phyloP scores from a whole-genome alignment of 2,797 vertebrate genomes.

The Darevskia nairensis region DNA sequence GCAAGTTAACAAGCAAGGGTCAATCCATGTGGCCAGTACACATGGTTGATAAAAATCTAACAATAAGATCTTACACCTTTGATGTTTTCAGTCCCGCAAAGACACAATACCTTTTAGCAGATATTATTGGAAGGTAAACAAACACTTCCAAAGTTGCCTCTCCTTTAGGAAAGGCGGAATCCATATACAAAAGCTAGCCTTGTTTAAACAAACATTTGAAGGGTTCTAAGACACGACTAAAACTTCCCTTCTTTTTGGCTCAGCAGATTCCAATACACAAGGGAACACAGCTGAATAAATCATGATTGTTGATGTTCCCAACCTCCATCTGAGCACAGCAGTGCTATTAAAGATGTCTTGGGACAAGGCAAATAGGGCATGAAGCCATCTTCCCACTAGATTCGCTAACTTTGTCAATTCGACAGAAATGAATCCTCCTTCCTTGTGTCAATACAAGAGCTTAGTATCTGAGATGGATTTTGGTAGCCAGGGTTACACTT shows the following conservation, averaged over 20 bases:
- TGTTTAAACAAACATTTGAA: slow-evolving; percentile 22
- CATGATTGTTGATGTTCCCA: slow-evolving; percentile 24
- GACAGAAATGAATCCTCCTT: background rate
- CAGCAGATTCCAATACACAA: slow-evolving; percentile 11
- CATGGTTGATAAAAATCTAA: background rate
- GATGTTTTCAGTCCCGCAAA: background rate
- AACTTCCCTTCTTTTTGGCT: background rate
- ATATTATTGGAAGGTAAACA: background rate
- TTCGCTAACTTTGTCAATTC: background rate
- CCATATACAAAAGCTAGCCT: background rate
- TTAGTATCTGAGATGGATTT: background rate
- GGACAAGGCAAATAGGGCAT: background rate
- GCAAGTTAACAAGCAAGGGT: background rate
- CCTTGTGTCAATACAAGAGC: background rate
- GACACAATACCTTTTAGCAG: slow-evolving; percentile 12
- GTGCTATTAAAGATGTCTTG: background rate
- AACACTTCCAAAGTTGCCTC: background rate
- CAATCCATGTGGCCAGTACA: too few relatives aligned
- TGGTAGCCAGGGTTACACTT: background rate
- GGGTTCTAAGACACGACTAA: background rate
- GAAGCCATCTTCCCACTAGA: background rate
- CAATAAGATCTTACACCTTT: background rate
- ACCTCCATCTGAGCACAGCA: slow-evolving; percentile 4
- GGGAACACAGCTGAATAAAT: slow-evolving; percentile 36
- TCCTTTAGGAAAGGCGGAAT: background rate